Percentiles rank a stretch among this genome's conserved stretches.
Evolutionary conservation across 1,140 invertebrate species (phyloP).

Genomic region (Caenorhabditis tropicalis): DNA sequence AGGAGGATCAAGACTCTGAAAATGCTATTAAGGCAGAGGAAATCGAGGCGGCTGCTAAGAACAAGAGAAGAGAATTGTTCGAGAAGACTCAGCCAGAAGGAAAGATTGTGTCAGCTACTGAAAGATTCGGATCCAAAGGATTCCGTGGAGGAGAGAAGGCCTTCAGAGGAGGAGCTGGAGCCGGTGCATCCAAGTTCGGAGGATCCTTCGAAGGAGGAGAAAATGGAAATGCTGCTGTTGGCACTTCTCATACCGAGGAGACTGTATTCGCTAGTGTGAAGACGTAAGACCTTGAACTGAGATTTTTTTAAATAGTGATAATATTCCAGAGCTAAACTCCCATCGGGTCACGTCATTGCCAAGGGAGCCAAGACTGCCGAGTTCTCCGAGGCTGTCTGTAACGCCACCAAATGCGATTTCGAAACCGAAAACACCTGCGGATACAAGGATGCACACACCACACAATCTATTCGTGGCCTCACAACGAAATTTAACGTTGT

Average conservation of each 20-base stretch:
- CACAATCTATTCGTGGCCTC: slow-evolving; percentile 66
- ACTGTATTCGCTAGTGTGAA: slow-evolving; percentile 36
- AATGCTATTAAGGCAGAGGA: slow-evolving; percentile 23
- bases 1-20: neutral
- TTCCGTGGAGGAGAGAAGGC: slow-evolving; percentile 10
- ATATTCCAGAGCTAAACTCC: neutral
- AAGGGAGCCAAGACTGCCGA: slow-evolving; percentile 52
- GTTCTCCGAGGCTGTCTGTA: slow-evolving; percentile 57
- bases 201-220: slow-evolving; percentile 30
- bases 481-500: slow-evolving; percentile 70
- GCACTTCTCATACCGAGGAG: slow-evolving; percentile 23
- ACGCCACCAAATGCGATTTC: slow-evolving; percentile 67
- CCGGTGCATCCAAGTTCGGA: neutral
- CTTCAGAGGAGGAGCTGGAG: slow-evolving; percentile 4
- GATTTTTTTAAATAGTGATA: neutral
- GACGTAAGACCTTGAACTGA: neutral
- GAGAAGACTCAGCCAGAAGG: slow-evolving; percentile 30
- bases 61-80: slow-evolving; percentile 33
- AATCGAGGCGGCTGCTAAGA: neutral
- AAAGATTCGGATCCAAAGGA: slow-evolving; percentile 41
- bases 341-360: slow-evolving; percentile 19
- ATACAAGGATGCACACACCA: slow-evolving; percentile 67
- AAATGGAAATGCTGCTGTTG: slow-evolving; percentile 30
- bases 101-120: neutral
- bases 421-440: slow-evolving; percentile 68